Percentiles rank a stretch among this genome's conserved stretches.
phyloP scores from a whole-genome alignment of 2,888 invertebrate genomes.

The Chirona hameri region DNA sequence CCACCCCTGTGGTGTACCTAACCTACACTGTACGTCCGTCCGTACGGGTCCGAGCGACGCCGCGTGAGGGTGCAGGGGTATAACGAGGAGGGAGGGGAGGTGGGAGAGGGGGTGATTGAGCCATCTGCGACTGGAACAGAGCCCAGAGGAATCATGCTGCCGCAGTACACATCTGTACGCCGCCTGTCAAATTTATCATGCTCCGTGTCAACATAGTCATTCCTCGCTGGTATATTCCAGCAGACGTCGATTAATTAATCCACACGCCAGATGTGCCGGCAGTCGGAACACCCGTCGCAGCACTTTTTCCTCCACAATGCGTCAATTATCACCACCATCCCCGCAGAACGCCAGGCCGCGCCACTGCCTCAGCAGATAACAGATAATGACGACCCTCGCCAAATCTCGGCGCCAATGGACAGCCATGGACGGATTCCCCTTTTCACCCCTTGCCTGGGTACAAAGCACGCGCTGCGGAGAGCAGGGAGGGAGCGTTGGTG shows the following conservation, averaged over 20 bases:
- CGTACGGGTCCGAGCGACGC: no score
- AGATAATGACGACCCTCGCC: not conserved
- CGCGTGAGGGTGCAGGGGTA: not conserved
- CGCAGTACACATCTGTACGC: not conserved
- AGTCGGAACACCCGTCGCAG: not conserved
- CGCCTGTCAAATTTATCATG: not conserved
- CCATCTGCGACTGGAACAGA: not conserved
- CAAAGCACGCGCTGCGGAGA: not conserved
- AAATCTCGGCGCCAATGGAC: not conserved
- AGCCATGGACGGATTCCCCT: not conserved
- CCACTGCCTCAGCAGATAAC: not conserved
- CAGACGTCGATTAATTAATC: not conserved
- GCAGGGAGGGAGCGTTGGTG: not conserved
- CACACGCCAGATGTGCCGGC: not conserved
- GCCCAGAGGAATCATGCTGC: not conserved
- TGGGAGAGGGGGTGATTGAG: not conserved
- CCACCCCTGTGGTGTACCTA: no score
- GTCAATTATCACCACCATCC: not conserved
- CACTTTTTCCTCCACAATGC: conserved; percentile 22
- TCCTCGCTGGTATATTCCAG: not conserved
- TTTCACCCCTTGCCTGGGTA: not conserved
- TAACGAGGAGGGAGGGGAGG: not conserved
- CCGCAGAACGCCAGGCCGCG: not conserved
- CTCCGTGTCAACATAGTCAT: not conserved
- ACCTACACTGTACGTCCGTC: no score